A percentile compares a stretch with the other conserved stretches of the same genome.
Evolutionary conservation across 2,113 vertebrate species (phyloP).

Genomic region (Forbesichthys agassizii): DNA sequence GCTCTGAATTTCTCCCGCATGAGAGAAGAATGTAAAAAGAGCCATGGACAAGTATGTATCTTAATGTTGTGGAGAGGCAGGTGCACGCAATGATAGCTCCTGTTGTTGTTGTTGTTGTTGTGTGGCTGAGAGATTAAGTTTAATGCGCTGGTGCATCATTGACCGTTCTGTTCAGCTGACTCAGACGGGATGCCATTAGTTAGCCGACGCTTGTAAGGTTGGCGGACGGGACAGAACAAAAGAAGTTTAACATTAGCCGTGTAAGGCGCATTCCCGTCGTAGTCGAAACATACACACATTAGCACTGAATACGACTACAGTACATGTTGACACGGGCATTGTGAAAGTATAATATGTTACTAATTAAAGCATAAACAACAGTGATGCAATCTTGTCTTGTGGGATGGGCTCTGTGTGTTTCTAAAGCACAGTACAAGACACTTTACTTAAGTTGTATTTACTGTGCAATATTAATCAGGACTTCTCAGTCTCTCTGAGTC

Average conservation of each 20-base stretch:
- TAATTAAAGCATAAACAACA: too few relatives aligned
- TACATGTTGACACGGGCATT: background rate
- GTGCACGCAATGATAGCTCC: background rate
- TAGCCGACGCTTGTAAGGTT: constrained; percentile 29
- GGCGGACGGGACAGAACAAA: constrained; percentile 17
- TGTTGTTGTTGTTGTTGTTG: background rate
- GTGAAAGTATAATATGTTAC: background rate
- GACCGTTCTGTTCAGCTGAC: constrained; percentile 47
- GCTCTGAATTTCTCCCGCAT: constrained; percentile 25
- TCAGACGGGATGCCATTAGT: constrained; percentile 48
- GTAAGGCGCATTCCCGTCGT: background rate
- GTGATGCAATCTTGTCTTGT: background rate
- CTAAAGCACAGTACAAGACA: constrained; percentile 1
- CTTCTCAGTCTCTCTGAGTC: constrained; percentile 11
- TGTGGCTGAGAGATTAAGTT: background rate
- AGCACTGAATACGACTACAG: background rate
- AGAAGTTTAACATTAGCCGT: constrained; percentile 6
- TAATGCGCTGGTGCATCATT: constrained; percentile 25
- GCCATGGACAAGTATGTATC: background rate
- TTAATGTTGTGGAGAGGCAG: background rate
- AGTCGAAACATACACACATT: constrained; percentile 3
- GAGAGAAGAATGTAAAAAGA: constrained; percentile 12
- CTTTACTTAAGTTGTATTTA: constrained; percentile 29
- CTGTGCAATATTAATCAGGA: constrained; percentile 44
- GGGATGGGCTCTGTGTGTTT: background rate